Percentiles rank a stretch among this genome's conserved stretches.
Conservation (phyloP, 1,140 invertebrate genomes). For the Diorhabda elongata region DNA sequence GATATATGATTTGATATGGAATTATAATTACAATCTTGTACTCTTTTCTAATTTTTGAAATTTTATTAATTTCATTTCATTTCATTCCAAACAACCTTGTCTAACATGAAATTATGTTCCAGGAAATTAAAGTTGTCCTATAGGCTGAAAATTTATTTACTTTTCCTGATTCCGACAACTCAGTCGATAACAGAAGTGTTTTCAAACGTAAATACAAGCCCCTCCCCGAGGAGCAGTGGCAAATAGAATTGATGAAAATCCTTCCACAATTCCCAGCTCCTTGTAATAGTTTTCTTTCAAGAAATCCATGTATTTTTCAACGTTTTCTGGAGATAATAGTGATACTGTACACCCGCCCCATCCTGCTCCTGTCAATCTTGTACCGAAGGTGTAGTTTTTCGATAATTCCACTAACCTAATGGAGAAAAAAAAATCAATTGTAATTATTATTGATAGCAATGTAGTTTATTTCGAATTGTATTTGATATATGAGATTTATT, state of each 20-base stretch:
- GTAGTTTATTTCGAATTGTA: too few relatives aligned
- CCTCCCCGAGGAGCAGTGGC: conserved; percentile 55
- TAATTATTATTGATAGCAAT: not conserved
- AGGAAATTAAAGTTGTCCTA: too few relatives aligned
- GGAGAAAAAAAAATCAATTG: conserved; percentile 25
- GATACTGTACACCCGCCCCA: conserved; percentile 97
- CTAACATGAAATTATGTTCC: too few relatives aligned
- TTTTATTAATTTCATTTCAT: too few relatives aligned
- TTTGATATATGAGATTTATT: too few relatives aligned
- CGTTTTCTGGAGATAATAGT: conserved; percentile 62
- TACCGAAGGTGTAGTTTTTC: conserved; percentile 68
- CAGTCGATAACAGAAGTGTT: conserved; percentile 9
- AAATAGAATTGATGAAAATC: conserved; percentile 53
- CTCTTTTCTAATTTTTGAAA: too few relatives aligned
- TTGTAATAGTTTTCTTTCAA: conserved; percentile 69
- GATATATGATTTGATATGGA: too few relatives aligned
- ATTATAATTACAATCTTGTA: too few relatives aligned
- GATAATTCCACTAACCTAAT: conserved; percentile 68
- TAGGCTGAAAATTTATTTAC: too few relatives aligned
- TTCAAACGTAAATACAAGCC: conserved; percentile 42
- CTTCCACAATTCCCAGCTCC: conserved; percentile 48
- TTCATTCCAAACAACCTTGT: too few relatives aligned
- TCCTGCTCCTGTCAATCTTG: conserved; percentile 89
- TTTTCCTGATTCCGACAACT: conserved; percentile 1
- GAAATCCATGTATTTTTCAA: conserved; percentile 64